A percentile compares a stretch with the other conserved stretches of the same genome.
phyloP scores from a whole-genome alignment of 2,113 vertebrate genomes.

The Cepphus grylle region DNA sequence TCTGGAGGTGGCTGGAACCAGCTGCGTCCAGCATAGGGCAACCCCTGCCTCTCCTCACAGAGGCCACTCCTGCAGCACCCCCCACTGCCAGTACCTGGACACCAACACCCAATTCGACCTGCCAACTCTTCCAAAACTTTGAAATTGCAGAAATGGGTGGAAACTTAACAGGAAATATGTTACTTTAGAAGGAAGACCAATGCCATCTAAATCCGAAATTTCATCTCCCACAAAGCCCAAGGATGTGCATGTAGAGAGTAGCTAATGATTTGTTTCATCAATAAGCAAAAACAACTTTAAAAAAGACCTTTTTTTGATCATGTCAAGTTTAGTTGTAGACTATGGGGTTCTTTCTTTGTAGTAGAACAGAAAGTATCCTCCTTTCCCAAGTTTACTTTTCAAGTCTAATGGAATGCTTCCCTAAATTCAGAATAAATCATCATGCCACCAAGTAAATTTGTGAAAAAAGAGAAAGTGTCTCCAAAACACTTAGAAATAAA shows the following conservation, averaged over 20 bases:
- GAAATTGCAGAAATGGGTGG: background rate
- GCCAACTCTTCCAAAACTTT: background rate
- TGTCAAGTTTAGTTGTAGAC: background rate
- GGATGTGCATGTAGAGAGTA: background rate
- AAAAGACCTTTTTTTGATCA: background rate
- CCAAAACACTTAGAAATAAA: background rate
- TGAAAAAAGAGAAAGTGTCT: background rate
- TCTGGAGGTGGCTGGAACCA: background rate
- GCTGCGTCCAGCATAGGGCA: background rate
- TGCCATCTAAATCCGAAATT: background rate
- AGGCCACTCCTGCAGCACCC: fast-evolving
- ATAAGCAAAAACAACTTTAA: background rate
- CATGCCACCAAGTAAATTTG: background rate
- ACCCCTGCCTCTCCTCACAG: background rate
- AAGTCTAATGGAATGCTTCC: background rate
- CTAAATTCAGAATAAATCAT: background rate
- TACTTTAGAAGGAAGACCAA: background rate
- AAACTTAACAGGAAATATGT: background rate
- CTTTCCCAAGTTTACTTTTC: background rate
- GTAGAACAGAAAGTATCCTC: background rate
- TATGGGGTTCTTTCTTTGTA: background rate
- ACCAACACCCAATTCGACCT: background rate
- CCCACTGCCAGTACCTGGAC: background rate
- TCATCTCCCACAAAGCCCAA: background rate
- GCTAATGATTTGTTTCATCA: background rate